Conservation (phyloP, 2,113 vertebrate species). For the Tragulus kanchil region DNA sequence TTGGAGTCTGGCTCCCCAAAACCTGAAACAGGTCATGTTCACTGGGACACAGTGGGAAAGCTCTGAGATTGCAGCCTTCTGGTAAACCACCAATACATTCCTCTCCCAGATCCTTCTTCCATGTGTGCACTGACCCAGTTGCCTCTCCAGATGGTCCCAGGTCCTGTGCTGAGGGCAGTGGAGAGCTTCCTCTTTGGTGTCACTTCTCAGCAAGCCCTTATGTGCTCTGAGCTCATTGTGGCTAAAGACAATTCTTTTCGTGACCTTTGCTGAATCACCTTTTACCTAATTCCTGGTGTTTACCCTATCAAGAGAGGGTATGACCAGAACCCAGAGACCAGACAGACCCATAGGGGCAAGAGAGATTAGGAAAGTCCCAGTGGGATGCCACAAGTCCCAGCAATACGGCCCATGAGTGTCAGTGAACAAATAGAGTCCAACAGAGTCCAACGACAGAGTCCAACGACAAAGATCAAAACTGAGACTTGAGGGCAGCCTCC, state of each 20-base stretch:
- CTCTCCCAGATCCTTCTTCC: neutral
- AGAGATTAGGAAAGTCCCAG: neutral
- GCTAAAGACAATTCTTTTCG: neutral
- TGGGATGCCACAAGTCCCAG: neutral
- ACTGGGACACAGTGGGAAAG: neutral
- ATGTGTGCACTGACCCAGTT: neutral
- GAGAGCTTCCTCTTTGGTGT: neutral
- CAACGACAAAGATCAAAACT: neutral
- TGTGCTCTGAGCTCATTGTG: neutral
- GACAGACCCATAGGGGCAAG: neutral
- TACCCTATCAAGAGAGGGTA: neutral
- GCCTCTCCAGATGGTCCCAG: neutral
- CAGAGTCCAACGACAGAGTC: neutral
- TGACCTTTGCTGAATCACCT: conserved; percentile 58
- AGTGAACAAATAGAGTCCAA: neutral
- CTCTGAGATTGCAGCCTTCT: neutral
- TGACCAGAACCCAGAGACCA: neutral
- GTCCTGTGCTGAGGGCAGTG: neutral
- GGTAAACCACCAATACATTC: neutral
- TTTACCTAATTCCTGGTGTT: conserved; percentile 54
- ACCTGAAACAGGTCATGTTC: neutral
- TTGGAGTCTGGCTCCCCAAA: neutral
- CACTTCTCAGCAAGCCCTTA: neutral
- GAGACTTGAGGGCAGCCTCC: neutral
- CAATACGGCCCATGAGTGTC: neutral